Evolutionary conservation across 2,113 vertebrate species (phyloP).

Genomic region (Scophthalmus maximus): DNA sequence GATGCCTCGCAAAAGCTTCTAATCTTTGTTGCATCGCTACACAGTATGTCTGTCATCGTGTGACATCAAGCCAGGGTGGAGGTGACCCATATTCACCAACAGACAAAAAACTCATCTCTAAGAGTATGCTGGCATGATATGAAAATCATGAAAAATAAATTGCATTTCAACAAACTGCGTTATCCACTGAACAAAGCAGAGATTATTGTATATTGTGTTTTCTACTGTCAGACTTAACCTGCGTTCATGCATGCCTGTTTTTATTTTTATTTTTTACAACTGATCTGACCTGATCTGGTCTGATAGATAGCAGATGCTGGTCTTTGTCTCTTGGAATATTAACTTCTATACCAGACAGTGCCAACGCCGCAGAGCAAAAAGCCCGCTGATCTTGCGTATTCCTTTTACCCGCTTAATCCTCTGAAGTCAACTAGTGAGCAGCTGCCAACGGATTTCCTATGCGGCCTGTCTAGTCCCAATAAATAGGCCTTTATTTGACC

Average conservation of each 20-base stretch:
- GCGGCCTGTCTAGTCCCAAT: conserved; percentile 51
- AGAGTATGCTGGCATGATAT: conserved; percentile 21
- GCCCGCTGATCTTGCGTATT: conserved; percentile 72
- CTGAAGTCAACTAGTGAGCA: conserved; percentile 65
- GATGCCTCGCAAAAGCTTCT: conserved; percentile 40
- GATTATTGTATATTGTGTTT: conserved; percentile 35
- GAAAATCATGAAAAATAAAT: conserved; percentile 38
- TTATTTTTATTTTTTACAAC: conserved; percentile 29
- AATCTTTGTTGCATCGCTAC: conserved; percentile 55
- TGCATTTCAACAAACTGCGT: conserved; percentile 12
- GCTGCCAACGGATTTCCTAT: conserved; percentile 71
- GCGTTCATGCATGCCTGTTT: conserved; percentile 4
- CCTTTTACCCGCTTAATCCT: conserved; percentile 72
- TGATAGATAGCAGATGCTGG: conserved; percentile 50
- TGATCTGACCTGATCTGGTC: conserved; percentile 26
- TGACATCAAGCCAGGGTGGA: conserved; percentile 42
- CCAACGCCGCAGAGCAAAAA: conserved; percentile 52
- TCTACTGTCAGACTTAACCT: conserved; percentile 20
- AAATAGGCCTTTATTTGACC: conserved; percentile 74
- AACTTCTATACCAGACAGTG: conserved; percentile 48
- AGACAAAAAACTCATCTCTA: conserved; percentile 55
- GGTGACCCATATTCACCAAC: conserved; percentile 65
- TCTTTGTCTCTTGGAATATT: conserved; percentile 62
- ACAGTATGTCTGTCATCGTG: conserved; percentile 48
- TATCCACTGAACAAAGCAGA: conserved; percentile 22